phyloP scores from a whole-genome alignment of 2,888 invertebrate species.

The Parthenolecanium corni region DNA sequence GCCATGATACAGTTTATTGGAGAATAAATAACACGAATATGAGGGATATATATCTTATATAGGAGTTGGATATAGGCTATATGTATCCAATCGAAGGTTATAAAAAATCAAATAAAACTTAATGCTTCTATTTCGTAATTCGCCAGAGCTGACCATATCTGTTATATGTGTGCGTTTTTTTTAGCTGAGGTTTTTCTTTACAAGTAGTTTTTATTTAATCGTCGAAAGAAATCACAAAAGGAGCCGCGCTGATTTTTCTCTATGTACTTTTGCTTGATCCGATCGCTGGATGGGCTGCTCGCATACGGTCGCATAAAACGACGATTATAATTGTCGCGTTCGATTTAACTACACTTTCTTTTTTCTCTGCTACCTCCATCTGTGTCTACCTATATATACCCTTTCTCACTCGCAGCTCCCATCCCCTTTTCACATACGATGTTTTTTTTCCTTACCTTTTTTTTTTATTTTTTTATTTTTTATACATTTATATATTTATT shows the following conservation, averaged over 20 bases:
- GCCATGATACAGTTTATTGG: too few species aligned
- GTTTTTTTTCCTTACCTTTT: too few species aligned
- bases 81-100: conserved; percentile 14
- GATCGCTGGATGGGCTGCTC: conserved; percentile 24
- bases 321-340: conserved; percentile 29
- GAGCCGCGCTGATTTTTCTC: conserved; percentile 29
- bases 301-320: conserved; percentile 27
- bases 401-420: too few species aligned
- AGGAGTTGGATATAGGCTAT: too few species aligned
- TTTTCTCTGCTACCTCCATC: conserved; percentile 2
- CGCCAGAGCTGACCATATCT: conserved; percentile 21
- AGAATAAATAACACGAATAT: too few species aligned
- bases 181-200: conserved; percentile 13
- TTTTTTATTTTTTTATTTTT: not conserved
- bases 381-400: not conserved
- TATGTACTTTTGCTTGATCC: conserved; percentile 28
- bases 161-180: not conserved
- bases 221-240: conserved; percentile 24
- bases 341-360: conserved; percentile 29
- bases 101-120: conserved; percentile 19
- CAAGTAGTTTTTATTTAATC: conserved; percentile 28
- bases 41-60: too few species aligned
- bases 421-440: too few species aligned
- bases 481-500: conserved; percentile 10
- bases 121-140: conserved; percentile 28